phyloP scores from a whole-genome alignment of 1,140 invertebrate species.

The Lepidurus couesii region DNA sequence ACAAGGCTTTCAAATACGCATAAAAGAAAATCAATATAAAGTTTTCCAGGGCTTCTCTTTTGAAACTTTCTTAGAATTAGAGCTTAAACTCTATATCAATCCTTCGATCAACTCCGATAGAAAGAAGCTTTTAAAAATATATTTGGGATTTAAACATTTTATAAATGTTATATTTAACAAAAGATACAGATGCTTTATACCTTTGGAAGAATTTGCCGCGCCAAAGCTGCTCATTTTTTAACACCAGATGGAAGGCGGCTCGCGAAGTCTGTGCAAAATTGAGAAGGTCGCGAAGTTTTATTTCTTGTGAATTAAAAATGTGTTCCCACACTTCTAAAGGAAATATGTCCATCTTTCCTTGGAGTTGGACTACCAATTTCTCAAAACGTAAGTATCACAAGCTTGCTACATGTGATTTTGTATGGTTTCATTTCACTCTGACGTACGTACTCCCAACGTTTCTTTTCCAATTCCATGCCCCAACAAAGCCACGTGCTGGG shows the following conservation, averaged over 20 bases:
- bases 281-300: neutral
- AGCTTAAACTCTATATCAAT: too few relatives aligned
- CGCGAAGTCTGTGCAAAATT: neutral
- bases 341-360: neutral
- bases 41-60: too few relatives aligned
- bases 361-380: neutral
- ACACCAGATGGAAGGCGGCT: neutral
- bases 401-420: neutral
- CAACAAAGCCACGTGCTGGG: neutral
- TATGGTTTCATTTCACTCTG: neutral
- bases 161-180: too few relatives aligned
- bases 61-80: too few relatives aligned
- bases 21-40: neutral
- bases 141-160: too few relatives aligned
- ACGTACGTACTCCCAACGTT: neutral
- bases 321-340: neutral
- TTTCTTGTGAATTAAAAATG: neutral
- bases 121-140: too few relatives aligned
- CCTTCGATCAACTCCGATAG: too few relatives aligned
- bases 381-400: neutral
- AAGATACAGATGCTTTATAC: neutral
- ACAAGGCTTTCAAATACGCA: neutral
- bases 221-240: neutral
- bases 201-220: slow-evolving; percentile 17
- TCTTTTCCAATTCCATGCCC: neutral